Conservation (phyloP, 2,888 invertebrate genomes). For the Cryptocheilus praepositus region DNA sequence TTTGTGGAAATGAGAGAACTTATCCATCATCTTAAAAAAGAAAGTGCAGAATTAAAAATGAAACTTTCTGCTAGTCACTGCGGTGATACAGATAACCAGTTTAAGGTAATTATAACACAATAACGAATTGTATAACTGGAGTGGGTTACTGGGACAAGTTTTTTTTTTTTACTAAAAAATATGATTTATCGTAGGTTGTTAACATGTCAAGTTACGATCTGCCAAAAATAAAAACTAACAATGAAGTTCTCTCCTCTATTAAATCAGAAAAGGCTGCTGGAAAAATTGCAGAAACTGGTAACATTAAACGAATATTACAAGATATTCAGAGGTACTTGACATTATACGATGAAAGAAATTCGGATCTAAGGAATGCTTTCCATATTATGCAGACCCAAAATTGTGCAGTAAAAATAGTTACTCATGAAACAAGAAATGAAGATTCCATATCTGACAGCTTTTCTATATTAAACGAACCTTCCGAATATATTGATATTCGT, state of each 20-base stretch:
- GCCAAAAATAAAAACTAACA: conserved; percentile 1
- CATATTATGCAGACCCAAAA: conserved; percentile 18
- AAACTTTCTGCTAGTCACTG: conserved; percentile 24
- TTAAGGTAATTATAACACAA: conserved; percentile 27
- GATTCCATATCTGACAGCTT: not conserved
- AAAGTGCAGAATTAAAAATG: conserved; percentile 65
- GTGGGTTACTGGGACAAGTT: no score
- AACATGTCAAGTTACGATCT: not conserved
- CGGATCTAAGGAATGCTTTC: conserved; percentile 27
- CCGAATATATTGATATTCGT: not conserved
- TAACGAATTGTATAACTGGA: no score
- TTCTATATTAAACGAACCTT: conserved; percentile 1
- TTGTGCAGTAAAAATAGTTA: conserved; percentile 17
- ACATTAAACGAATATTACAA: conserved; percentile 20
- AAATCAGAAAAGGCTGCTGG: conserved; percentile 27
- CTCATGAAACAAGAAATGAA: not conserved
- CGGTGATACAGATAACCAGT: conserved; percentile 14
- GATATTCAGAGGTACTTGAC: conserved; percentile 30
- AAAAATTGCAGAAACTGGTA: conserved; percentile 32
- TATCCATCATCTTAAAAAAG: conserved; percentile 72
- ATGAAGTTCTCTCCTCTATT: not conserved
- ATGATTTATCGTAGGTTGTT: no score
- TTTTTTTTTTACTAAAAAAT: no score
- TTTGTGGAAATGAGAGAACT: conserved; percentile 81
- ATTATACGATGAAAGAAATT: conserved; percentile 27